Percentiles rank a stretch among this genome's conserved stretches.
Evolutionary conservation across 2,797 vertebrate species (phyloP).

Genomic region (Anabas testudineus): DNA sequence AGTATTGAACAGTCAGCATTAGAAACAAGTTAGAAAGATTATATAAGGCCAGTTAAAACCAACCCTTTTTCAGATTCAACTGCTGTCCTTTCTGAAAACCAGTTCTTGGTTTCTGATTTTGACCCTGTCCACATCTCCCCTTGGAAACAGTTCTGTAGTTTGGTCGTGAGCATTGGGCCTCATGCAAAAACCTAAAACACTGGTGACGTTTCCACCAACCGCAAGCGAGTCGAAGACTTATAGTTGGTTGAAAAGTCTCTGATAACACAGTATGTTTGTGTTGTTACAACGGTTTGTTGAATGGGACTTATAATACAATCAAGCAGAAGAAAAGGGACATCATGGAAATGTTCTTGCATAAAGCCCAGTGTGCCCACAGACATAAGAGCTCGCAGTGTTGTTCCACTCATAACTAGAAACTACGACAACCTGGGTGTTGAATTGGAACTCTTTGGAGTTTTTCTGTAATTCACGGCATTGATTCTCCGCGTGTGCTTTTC

Average conservation of each 20-base stretch:
- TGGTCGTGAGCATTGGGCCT: conserved; percentile 10
- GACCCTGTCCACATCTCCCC: conserved; percentile 63
- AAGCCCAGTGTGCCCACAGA: conserved; percentile 13
- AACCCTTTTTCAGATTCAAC: conserved; percentile 71
- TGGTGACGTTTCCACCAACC: not conserved
- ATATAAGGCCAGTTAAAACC: conserved; percentile 87
- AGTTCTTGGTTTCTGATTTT: conserved; percentile 59
- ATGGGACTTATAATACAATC: not conserved
- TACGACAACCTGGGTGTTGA: not conserved
- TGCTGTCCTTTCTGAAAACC: conserved; percentile 60
- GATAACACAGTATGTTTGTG: not conserved
- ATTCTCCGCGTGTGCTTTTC: not conserved
- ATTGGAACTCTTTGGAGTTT: conserved; percentile 19
- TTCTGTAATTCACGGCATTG: not conserved
- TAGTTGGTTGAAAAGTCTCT: not conserved
- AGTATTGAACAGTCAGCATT: conserved; percentile 88
- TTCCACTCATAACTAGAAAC: conserved; percentile 1
- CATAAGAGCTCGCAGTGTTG: conserved; percentile 8
- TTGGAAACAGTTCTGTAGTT: conserved; percentile 12
- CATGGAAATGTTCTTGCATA: conserved; percentile 28
- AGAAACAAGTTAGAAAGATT: conserved; percentile 86
- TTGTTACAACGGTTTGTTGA: not conserved
- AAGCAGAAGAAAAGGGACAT: not conserved
- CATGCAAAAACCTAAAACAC: conserved; percentile 8
- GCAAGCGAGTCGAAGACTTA: not conserved